Evolutionary conservation across 2,888 invertebrate species (phyloP), one percentile per base, ranked within the genome.

Genomic region (Epirrhoe tristata): DNA sequence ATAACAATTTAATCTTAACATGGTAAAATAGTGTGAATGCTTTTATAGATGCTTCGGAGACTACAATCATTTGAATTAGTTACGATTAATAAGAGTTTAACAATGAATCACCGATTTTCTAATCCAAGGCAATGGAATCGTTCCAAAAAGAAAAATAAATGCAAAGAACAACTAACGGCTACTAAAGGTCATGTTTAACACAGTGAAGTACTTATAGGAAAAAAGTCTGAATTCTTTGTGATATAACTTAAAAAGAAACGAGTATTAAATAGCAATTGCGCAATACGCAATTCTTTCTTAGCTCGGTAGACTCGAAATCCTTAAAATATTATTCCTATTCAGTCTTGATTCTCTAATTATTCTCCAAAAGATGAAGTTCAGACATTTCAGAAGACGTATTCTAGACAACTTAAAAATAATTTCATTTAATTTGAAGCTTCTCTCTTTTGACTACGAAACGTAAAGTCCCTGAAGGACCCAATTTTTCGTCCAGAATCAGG

Each of bases 81-180:
- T 76, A 70, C 78, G 77, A 75, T 75, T 79, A 80, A 80, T 74
- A 69, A 34, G 34, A 34, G 34, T 34, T 34, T 34, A 6, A 4
- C 5, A 34, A 34, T 5, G 3, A 34, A 34, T 5, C 5, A 34
- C 7, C 34, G 34, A 34, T 34, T 34, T 6, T 34, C 34, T 34
- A 34, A 34, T 0, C 24, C 24, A 24, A 24, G 24, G 24, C 34
- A 34, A 34, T 34, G 6, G 0, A 34, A 34, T 34, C 5, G 7
- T 1, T 34, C 1, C 34, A 24, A 24, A 24, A 24, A 24, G 24
- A 24, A 24, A 24, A 24, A 1, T 24, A 24, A 24, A 24, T 24
- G 24, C 24, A 24, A 24, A 24, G 24, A 2, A 24, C 24, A 24
- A 24, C 24, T 24, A n/a, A 24, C 24, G 3, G 24, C 24, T 24